phyloP scores from a whole-genome alignment of 2,113 vertebrate species.

The Pungitius pungitius region DNA sequence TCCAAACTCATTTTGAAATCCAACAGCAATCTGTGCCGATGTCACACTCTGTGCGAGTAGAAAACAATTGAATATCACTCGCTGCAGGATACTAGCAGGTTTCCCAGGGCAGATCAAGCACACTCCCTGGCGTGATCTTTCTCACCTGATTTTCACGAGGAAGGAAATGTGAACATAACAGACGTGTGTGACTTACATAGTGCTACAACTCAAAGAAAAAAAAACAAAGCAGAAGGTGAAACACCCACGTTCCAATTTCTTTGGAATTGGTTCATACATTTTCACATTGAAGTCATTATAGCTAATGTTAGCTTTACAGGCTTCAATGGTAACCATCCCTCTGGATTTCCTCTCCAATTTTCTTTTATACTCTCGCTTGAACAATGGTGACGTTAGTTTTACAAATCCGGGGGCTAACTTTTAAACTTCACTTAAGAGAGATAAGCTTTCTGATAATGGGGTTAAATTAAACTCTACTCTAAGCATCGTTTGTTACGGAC shows the following conservation, averaged over 20 bases:
- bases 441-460: neutral
- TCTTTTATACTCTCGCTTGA: neutral
- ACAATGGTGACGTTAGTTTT: neutral
- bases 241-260: neutral
- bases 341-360: neutral
- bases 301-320: neutral
- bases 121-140: neutral
- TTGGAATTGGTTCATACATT: too few relatives aligned
- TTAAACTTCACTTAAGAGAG: neutral
- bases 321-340: neutral
- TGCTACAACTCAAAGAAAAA: neutral
- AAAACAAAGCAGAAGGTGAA: neutral
- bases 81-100: too few relatives aligned
- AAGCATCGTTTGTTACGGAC: neutral
- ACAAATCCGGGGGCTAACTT: neutral
- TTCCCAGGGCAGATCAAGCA: neutral
- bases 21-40: neutral
- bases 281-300: too few relatives aligned
- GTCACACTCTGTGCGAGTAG: neutral
- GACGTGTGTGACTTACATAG: neutral
- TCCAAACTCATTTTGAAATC: neutral
- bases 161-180: neutral
- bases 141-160: neutral
- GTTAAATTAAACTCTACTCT: neutral
- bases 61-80: neutral